These are phyloP conservation scores for Erannis defoliaria DNA, from an alignment of 2,888 invertebrate species.

Conservation along the genomic window DNA sequence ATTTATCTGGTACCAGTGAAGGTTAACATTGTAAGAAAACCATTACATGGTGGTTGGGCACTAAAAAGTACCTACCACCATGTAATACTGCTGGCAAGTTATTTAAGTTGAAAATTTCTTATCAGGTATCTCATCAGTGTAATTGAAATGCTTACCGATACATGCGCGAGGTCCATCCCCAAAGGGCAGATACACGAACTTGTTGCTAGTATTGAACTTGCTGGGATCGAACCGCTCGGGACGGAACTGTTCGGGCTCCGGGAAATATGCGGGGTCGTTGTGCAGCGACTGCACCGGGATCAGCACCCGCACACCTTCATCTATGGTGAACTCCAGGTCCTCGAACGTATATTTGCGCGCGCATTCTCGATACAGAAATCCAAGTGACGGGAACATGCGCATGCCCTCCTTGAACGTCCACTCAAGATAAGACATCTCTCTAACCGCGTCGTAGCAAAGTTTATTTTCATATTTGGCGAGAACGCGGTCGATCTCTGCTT, in stretches of 20 bases:
- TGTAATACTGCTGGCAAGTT: too few relatives aligned
- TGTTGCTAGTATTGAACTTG: background rate
- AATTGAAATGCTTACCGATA: background rate
- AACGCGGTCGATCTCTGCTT: background rate
- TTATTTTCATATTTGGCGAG: background rate
- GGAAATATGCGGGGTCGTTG: conserved; percentile 4
- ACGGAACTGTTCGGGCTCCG: background rate
- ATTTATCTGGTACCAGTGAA: too few relatives aligned
- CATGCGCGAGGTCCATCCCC: conserved; percentile 1
- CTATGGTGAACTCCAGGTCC: background rate
- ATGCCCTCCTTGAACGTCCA: conserved; percentile 8
- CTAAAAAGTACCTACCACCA: too few relatives aligned
- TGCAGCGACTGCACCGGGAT: conserved; percentile 7
- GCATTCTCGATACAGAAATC: conserved; percentile 1
- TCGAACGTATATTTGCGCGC: background rate
- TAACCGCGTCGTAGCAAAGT: background rate
- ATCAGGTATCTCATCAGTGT: too few relatives aligned
- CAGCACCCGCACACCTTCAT: background rate
- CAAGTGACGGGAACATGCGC: conserved; percentile 7
- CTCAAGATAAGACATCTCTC: conserved; percentile 3
- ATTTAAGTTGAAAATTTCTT: too few relatives aligned
- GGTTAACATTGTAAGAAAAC: too few relatives aligned
- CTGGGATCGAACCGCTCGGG: background rate
- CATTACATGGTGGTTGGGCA: too few relatives aligned
- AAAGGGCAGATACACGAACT: conserved; percentile 6